Percentiles rank a stretch among this genome's conserved stretches.
These are phyloP conservation scores for Drosophila burlai DNA, from an alignment of 1,140 invertebrate genomes.

Conservation along the genomic window DNA sequence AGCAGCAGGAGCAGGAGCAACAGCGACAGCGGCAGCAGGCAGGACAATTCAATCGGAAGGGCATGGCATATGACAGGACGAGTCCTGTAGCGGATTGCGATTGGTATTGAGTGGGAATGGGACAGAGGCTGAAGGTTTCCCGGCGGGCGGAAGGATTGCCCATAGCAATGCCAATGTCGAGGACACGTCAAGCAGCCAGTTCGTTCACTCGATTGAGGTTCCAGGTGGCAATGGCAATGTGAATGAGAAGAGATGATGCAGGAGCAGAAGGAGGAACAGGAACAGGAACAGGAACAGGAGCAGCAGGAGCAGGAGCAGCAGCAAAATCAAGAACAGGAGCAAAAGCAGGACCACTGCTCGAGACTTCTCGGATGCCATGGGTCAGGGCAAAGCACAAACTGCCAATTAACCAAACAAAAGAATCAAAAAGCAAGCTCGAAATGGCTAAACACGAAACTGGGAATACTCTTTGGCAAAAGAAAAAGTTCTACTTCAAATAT, in stretches of 20 bases:
- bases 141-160: constrained; percentile 4
- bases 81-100: constrained; percentile 27
- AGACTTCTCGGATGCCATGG: constrained; percentile 23
- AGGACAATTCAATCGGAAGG: constrained; percentile 42
- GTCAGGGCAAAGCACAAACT: constrained; percentile 52
- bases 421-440: constrained; percentile 1
- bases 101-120: not conserved
- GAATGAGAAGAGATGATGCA: not conserved
- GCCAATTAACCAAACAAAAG: constrained; percentile 77
- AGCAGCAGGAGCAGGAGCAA: not conserved
- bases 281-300: not conserved
- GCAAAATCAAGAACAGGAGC: not conserved
- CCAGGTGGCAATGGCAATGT: constrained; percentile 34
- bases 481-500: not conserved
- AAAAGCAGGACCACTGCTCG: not conserved
- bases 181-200: constrained; percentile 45
- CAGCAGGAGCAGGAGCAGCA: not conserved
- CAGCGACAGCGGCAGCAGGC: constrained; percentile 3
- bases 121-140: not conserved
- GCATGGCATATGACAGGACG: constrained; percentile 45
- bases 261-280: too few species aligned
- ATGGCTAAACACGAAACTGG: not conserved
- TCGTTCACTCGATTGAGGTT: constrained; percentile 33
- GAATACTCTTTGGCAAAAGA: constrained; percentile 3
- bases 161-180: constrained; percentile 39